phyloP scores from a whole-genome alignment of 2,888 invertebrate species.

The Argyra leucocephala region DNA sequence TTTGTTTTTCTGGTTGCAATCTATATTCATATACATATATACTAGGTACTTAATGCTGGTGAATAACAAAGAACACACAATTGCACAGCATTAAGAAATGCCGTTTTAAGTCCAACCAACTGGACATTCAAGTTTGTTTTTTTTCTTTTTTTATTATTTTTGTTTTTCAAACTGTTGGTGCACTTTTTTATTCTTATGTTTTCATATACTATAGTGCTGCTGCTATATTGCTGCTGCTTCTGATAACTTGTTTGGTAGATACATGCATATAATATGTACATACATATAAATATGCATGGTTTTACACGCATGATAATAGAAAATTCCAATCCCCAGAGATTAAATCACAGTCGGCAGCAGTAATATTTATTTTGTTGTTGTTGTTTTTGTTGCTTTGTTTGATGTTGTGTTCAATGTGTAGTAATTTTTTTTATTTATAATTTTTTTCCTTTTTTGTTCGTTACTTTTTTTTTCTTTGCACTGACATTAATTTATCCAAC shows the following conservation, averaged over 20 bases:
- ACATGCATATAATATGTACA: background rate
- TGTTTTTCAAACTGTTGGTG: background rate
- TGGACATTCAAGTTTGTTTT: background rate
- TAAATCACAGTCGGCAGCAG: background rate
- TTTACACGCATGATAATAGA: constrained; percentile 3
- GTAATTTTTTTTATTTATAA: background rate
- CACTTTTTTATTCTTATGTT: background rate
- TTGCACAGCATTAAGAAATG: background rate
- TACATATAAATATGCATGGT: background rate
- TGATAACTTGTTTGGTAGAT: background rate
- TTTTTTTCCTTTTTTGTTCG: no score
- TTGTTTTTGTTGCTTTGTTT: no score
- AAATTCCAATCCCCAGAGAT: background rate
- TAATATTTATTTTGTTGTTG: background rate
- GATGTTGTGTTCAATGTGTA: no score
- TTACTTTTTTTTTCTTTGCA: background rate
- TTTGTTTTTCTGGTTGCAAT: background rate
- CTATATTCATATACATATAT: background rate
- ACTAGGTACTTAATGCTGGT: no score
- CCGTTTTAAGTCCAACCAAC: background rate
- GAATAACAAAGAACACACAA: background rate
- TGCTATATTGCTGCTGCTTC: no score
- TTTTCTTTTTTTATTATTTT: background rate
- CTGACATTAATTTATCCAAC: background rate
- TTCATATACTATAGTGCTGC: no score